phyloP scores from a whole-genome alignment of 1,140 invertebrate genomes.

The Nephila pilipes region DNA sequence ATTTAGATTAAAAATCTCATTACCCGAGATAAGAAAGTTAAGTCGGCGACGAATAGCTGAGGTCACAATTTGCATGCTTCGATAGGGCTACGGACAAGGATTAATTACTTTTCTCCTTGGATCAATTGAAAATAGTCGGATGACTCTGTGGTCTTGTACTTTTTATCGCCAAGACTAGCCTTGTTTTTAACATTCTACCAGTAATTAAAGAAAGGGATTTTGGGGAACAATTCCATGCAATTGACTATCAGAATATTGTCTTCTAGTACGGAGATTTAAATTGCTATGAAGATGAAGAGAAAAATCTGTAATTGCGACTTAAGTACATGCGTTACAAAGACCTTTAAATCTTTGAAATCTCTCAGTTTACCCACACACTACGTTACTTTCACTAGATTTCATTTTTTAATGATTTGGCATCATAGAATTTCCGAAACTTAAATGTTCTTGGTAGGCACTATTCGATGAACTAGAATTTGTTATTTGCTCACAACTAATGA shows the following conservation, averaged over 20 bases:
- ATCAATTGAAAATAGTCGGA: conserved; percentile 61
- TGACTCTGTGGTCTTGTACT: background rate
- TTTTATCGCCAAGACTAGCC: background rate
- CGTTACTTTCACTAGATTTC: no score
- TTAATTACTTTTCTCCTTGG: conserved; percentile 49
- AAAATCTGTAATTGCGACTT: background rate
- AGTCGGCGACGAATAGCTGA: background rate
- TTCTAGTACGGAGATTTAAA: background rate
- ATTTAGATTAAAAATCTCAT: conserved; percentile 67
- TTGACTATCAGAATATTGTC: background rate
- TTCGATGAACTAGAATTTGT: no score
- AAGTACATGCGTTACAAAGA: no score
- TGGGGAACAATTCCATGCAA: background rate
- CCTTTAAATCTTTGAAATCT: no score
- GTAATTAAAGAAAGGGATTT: conserved; percentile 31
- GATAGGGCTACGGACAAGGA: background rate
- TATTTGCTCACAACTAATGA: no score
- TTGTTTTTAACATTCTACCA: background rate
- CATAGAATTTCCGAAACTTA: no score
- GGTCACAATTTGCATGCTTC: conserved; percentile 23
- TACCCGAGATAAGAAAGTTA: conserved; percentile 53
- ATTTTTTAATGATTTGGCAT: no score
- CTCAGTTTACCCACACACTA: no score
- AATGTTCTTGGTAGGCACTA: no score
- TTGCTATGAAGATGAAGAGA: background rate